Conservation (phyloP, 1,140 invertebrate species). For the Lepeophtheirus salmonis region DNA sequence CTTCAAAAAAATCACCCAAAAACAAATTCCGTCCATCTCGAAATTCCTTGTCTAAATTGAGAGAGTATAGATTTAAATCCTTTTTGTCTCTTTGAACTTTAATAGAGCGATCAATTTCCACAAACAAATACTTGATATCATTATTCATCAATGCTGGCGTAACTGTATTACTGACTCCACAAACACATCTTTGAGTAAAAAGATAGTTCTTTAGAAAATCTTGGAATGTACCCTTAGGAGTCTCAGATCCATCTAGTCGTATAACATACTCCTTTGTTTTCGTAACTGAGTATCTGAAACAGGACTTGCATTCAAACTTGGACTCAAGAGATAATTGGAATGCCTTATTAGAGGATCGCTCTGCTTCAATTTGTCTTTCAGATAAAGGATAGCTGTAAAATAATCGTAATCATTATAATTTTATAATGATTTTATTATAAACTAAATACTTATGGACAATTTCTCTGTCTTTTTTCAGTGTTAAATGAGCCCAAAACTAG, state of each 20-base stretch:
- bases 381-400: not conserved
- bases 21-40: not conserved
- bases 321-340: not conserved
- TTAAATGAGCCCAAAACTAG: not conserved
- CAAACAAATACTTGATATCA: not conserved
- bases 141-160: not conserved
- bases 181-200: not conserved
- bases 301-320: conserved; percentile 1
- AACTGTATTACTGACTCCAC: not conserved
- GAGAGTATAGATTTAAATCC: not conserved
- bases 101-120: conserved; percentile 7
- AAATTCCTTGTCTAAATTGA: not conserved
- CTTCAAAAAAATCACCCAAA: not conserved
- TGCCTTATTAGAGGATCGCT: not conserved
- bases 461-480: not conserved
- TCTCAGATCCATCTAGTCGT: not conserved
- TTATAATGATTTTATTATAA: no score
- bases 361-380: not conserved
- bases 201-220: not conserved
- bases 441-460: no score
- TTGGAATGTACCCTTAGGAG: not conserved
- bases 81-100: not conserved
- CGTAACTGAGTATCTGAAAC: not conserved
- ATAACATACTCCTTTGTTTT: conserved; percentile 1
- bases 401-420: no score